Evolutionary conservation across 2,113 vertebrate species (phyloP), one percentile per base, ranked within the genome.

Genomic region (Leucopternis melanops): DNA sequence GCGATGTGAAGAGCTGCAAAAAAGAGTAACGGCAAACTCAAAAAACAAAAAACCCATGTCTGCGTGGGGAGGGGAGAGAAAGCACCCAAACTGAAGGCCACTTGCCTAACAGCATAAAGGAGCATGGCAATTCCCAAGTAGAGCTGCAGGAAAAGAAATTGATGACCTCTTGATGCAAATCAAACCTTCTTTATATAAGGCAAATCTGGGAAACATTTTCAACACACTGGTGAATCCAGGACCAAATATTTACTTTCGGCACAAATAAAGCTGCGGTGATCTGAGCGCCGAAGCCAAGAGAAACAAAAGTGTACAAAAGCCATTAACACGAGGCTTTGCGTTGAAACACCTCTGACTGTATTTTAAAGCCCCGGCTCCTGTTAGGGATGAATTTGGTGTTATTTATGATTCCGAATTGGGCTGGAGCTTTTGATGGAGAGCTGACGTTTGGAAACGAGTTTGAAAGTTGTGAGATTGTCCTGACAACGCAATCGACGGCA

Each of bases 171-270:
- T 78, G 62, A 94, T 94, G 85, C 77, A 97, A 95, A 97, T 92
- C 69, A 92, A 96, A 90, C n/a, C 77, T 93, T 92, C 54, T 91
- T 94, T 94, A 32, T 57, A 58, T 47, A 57, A 94, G 84, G 91
- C 81, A 94, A 97, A 97, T 57, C 70, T 93, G 79, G 80, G 88
- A 97, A 79, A 81, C 40, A 96, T 96, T 97, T 90, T 84, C 55
- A 81, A 65, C 74, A 90, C 32, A 32, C 52, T 59, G 50, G 44
- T 69, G 84, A 95, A 91, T 72, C 67, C 62, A 57, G 73, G 63
- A 94, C 36, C 81, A 97, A 96, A 97, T 97, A 94, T 95, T 97
- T 97, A 94, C 78, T 81, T 95, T 96, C 47, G 13, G n/a, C 36
- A 47, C 82, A 95, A 96, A 92, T 73, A 79, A 95, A 96, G 58